A percentile compares a stretch with the other conserved stretches of the same genome.
Evolutionary conservation across 1,140 invertebrate species (phyloP).

Genomic region (Penaeus indicus): DNA sequence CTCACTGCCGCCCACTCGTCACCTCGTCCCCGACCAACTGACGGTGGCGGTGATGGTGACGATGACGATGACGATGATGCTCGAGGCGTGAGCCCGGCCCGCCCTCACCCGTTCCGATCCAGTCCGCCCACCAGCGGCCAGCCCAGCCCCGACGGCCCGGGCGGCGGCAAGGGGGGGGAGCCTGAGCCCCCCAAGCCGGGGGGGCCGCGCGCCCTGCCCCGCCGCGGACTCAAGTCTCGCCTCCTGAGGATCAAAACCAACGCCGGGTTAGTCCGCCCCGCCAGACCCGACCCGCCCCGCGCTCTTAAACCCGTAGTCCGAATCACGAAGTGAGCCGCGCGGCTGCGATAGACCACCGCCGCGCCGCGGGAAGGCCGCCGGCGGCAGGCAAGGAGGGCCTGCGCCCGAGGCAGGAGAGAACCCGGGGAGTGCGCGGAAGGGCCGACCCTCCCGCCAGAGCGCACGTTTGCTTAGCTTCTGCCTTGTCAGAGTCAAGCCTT

Average conservation of each 20-base stretch:
- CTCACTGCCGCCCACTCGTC: not conserved
- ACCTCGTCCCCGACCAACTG: not conserved
- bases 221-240: slow-evolving; percentile 87
- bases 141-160: slow-evolving; percentile 21
- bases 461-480: too few species aligned
- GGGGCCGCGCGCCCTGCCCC: slow-evolving; percentile 80
- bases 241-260: slow-evolving; percentile 89
- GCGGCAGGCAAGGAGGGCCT: too few species aligned
- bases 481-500: too few species aligned
- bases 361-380: too few species aligned
- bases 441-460: too few species aligned
- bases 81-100: slow-evolving; percentile 44
- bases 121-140: slow-evolving; percentile 40
- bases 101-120: slow-evolving; percentile 29
- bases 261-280: slow-evolving; percentile 79
- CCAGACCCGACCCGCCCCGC: not conserved
- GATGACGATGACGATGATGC: slow-evolving; percentile 2
- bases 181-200: slow-evolving; percentile 32
- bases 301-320: slow-evolving; percentile 54
- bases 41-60: not conserved
- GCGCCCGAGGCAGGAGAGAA: too few species aligned
- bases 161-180: not conserved
- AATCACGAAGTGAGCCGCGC: not conserved
- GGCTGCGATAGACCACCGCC: not conserved
- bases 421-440: too few species aligned